Base-by-base conservation (phyloP, 2,797 vertebrate genomes). In the Sphaeramia orbicularis region DNA sequence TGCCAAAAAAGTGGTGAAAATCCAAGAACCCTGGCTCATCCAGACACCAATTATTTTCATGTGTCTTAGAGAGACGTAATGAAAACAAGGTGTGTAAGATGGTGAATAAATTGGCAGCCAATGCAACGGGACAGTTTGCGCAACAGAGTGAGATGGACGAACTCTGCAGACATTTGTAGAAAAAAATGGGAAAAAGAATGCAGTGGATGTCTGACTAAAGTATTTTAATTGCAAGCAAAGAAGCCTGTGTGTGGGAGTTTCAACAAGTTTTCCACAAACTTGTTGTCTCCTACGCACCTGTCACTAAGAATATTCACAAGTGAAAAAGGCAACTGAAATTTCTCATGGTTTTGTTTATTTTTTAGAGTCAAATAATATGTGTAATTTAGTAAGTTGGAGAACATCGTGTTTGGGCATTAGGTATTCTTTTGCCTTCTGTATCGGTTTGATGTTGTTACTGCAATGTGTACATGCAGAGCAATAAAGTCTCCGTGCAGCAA, bases 1-100 rank as follows among this genome's bases (percentile, higher is more conserved):
- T 86, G 78, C 45, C 84, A n/a, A 85, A 78, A 82, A 85, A 52
- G 50, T 1, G 51, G 74, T 15, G 32, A 74, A 85, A 86, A 54
- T 81, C 65, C 30, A 19, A 35, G 37, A 85, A 81, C 43, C 70
- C 57, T 48, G 68, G 40, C 68, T 76, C 65, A 73, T 62, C 58
- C 37, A 74, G 63, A 80, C 60, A 73, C 70, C 78, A 90, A 87
- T 89, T 89, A 85, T 84, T 70, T 89, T 65, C 71, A 53, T 19
- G 38, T 41, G 37, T 66, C 2, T 54, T 42, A 52, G 65, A 63
- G 13, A 72, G 58, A 73, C 30, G 53, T 15, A 65, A 45, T 59
- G 57, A 55, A 48, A 16, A 38, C 38, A 55, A 44, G 32, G 48
- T 65, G 44, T 52, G 48, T 65, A 51, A 71, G 49, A 52, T 44